A percentile compares a stretch with the other conserved stretches of the same genome.
Evolutionary conservation across 2,888 invertebrate species (phyloP).

Genomic region (Cosmia trapezina): DNA sequence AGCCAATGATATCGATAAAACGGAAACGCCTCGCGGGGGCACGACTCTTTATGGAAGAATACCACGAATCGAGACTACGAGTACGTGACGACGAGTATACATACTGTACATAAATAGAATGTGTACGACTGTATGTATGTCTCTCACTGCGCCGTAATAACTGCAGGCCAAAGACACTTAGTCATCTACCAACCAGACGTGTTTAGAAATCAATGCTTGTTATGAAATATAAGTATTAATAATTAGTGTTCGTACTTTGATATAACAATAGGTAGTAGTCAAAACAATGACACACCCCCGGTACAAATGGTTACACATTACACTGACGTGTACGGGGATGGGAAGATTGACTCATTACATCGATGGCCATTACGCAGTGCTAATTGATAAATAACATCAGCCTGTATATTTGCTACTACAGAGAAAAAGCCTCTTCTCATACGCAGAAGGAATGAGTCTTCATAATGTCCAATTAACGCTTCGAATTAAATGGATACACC

Average conservation of each 20-base stretch:
- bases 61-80: constrained; percentile 30
- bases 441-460: not conserved
- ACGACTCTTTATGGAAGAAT: constrained; percentile 50
- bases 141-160: constrained; percentile 30
- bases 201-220: constrained; percentile 62
- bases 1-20: constrained; percentile 31
- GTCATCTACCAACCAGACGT: constrained; percentile 58
- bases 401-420: not conserved
- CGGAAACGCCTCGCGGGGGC: constrained; percentile 37
- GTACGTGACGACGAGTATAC: constrained; percentile 31
- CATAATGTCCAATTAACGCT: not conserved
- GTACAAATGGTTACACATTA: constrained; percentile 52
- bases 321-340: constrained; percentile 67
- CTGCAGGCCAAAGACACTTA: constrained; percentile 44
- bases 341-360: constrained; percentile 65
- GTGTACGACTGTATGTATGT: constrained; percentile 9
- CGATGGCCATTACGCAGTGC: constrained; percentile 19
- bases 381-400: not conserved
- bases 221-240: constrained; percentile 65
- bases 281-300: constrained; percentile 81
- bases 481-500: not conserved
- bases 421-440: not conserved
- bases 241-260: constrained; percentile 55
- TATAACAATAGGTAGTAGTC: constrained; percentile 66
- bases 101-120: constrained; percentile 4